Conservation (phyloP, 2,797 vertebrate species). For the Mus caroli region DNA sequence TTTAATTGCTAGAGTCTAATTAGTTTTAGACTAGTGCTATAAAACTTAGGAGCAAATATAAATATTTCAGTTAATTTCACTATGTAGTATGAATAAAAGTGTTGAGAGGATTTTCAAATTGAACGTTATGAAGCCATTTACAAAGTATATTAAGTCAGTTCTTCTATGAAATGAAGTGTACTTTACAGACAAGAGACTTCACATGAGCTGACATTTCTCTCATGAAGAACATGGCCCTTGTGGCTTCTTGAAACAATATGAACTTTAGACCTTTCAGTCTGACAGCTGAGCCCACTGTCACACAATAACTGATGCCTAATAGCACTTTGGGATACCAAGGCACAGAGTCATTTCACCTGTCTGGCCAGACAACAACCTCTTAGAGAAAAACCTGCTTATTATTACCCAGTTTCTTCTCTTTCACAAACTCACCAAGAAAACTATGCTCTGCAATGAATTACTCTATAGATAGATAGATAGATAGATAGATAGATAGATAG, state of each 20-base stretch:
- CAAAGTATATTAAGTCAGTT: constrained; percentile 85
- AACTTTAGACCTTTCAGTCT: constrained; percentile 85
- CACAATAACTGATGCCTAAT: constrained; percentile 70
- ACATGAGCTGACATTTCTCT: constrained; percentile 85
- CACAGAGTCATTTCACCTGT: constrained; percentile 76
- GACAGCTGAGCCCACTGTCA: constrained; percentile 79
- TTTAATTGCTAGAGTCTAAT: constrained; percentile 83
- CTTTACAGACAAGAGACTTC: constrained; percentile 82
- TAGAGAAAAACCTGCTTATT: constrained; percentile 80
- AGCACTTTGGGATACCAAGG: constrained; percentile 58
- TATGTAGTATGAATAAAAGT: constrained; percentile 73
- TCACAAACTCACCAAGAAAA: not conserved
- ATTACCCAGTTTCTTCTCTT: constrained; percentile 69
- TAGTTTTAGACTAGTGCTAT: constrained; percentile 82
- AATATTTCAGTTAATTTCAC: constrained; percentile 86
- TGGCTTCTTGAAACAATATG: constrained; percentile 82
- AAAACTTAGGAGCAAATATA: constrained; percentile 82
- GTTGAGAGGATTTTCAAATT: constrained; percentile 85
- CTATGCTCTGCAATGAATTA: constrained; percentile 9
- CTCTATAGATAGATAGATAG: not conserved
- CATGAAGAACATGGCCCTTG: constrained; percentile 81
- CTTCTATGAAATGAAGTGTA: constrained; percentile 86
- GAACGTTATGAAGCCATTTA: constrained; percentile 85
- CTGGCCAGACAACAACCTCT: constrained; percentile 61
- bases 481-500: not conserved